phyloP scores from a whole-genome alignment of 1,140 invertebrate genomes.

The Drosophila funebris region DNA sequence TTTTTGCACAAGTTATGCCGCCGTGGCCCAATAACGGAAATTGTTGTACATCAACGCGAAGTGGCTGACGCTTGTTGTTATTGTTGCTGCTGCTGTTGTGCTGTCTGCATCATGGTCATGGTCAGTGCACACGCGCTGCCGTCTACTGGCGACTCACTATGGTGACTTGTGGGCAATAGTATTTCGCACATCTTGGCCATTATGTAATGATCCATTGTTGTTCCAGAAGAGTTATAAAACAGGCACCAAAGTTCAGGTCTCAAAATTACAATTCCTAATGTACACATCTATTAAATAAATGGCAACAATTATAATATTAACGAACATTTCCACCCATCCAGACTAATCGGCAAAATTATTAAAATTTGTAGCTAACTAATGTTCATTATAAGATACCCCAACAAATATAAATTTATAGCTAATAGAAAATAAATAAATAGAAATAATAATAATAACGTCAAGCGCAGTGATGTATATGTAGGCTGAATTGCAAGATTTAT shows the following conservation, averaged over 20 bases:
- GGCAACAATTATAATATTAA: conserved; percentile 50
- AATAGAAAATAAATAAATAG: neutral
- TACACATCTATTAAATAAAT: conserved; percentile 51
- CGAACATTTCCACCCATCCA: conserved; percentile 52
- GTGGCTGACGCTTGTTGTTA: conserved; percentile 17
- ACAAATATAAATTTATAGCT: neutral
- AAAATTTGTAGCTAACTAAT: neutral
- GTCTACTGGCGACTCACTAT: conserved; percentile 29
- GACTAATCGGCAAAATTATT: neutral
- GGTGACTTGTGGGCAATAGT: conserved; percentile 58
- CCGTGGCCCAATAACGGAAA: conserved; percentile 77
- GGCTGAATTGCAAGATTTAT: too few species aligned
- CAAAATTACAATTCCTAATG: conserved; percentile 46
- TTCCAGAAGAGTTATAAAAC: conserved; percentile 69
- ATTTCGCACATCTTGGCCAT: conserved; percentile 71
- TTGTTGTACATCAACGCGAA: conserved; percentile 76
- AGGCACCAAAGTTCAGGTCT: conserved; percentile 26
- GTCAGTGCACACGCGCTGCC: conserved; percentile 75
- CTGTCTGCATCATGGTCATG: conserved; percentile 71
- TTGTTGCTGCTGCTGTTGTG: conserved; percentile 6
- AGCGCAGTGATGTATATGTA: too few species aligned
- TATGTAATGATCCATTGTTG: conserved; percentile 68
- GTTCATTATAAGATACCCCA: neutral
- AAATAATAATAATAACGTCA: too few species aligned
- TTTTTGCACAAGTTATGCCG: conserved; percentile 66